phyloP scores from a whole-genome alignment of 2,113 vertebrate genomes.

The Procapra przewalskii region DNA sequence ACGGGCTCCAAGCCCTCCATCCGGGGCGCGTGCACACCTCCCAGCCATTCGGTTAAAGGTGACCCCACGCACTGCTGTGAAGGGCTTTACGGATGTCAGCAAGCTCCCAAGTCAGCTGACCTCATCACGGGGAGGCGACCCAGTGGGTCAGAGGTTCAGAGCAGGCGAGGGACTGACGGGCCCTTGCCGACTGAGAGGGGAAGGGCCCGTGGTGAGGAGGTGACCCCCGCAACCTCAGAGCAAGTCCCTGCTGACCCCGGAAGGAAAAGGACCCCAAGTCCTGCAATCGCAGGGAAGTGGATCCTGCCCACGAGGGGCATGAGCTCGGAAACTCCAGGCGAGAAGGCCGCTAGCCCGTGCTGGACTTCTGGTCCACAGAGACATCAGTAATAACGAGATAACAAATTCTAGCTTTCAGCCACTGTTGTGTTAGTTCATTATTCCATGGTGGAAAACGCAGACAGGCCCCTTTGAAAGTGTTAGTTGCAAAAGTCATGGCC shows the following conservation, averaged over 20 bases:
- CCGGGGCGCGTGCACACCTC: neutral
- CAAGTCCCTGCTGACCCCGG: neutral
- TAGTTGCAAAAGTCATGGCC: neutral
- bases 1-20: neutral
- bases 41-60: neutral
- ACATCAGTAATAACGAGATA: neutral
- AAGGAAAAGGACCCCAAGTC: neutral
- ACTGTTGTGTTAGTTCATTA: neutral
- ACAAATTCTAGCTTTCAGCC: neutral
- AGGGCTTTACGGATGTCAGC: neutral
- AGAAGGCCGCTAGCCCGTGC: neutral
- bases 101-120: neutral
- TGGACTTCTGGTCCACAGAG: neutral
- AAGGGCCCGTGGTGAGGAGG: neutral
- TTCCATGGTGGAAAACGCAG: rapidly evolving
- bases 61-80: neutral
- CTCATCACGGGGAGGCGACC: neutral
- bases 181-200: neutral
- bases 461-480: neutral
- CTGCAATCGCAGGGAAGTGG: neutral
- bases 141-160: neutral
- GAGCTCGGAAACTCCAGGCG: neutral
- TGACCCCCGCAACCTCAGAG: neutral
- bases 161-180: neutral
- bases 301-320: neutral